These are phyloP conservation scores for Druon quercuslanigerum DNA, from an alignment of 1,140 invertebrate species.

Conservation along the genomic window DNA sequence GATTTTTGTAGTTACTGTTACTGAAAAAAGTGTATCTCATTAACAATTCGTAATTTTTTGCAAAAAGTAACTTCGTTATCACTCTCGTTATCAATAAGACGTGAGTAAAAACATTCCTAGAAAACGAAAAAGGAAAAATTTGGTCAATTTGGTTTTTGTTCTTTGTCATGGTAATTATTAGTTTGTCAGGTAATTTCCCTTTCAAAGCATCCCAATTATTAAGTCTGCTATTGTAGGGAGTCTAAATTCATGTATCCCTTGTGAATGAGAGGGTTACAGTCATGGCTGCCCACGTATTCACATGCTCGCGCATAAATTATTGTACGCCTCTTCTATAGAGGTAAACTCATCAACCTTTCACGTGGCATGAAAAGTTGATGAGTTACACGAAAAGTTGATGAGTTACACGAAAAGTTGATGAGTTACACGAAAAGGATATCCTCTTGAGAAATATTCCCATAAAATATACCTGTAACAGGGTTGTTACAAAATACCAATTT, in stretches of 20 bases:
- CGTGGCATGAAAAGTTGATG: neutral
- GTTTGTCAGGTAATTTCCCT: conserved; percentile 3
- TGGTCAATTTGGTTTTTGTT: neutral
- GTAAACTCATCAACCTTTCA: conserved; percentile 2
- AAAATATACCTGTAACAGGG: neutral
- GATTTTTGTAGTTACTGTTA: too few species aligned
- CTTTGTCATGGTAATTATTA: neutral
- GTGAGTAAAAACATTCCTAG: too few species aligned
- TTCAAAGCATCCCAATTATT: conserved; percentile 7
- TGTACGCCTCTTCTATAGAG: conserved; percentile 12
- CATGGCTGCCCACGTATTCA: conserved; percentile 6
- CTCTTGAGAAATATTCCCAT: neutral
- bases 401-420: neutral
- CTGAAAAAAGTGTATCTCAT: too few species aligned
- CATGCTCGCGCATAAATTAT: conserved; percentile 14
- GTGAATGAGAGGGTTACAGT: neutral
- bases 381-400: conserved; percentile 3
- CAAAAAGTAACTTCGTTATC: too few species aligned
- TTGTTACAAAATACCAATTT: too few species aligned
- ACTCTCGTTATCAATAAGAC: too few species aligned
- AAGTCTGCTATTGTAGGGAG: neutral
- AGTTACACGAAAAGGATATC: neutral
- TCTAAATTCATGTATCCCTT: conserved; percentile 28
- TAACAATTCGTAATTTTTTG: too few species aligned
- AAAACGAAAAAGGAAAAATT: too few species aligned